These are phyloP conservation scores for Oligia strigilis DNA, from an alignment of 2,888 invertebrate genomes.

Conservation along the genomic window DNA sequence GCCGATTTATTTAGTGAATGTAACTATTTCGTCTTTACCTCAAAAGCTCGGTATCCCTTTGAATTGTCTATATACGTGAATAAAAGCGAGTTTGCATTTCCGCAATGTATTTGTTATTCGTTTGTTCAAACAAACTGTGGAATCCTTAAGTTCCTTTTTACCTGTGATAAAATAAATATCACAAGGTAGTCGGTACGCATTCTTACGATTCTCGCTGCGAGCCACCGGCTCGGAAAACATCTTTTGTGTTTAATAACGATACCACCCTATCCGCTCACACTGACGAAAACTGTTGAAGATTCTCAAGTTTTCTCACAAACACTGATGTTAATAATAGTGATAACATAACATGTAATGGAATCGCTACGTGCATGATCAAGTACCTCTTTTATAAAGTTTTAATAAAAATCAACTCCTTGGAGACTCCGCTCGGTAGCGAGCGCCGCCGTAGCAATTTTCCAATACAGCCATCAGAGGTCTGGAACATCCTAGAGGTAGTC, in stretches of 20 bases:
- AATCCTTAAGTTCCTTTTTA: constrained; percentile 83
- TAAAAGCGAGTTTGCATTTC: constrained; percentile 86
- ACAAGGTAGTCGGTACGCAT: constrained; percentile 82
- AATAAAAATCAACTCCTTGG: constrained; percentile 84
- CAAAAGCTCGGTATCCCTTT: constrained; percentile 82
- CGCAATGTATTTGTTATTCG: constrained; percentile 82
- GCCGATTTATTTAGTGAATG: constrained; percentile 61
- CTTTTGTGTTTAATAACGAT: constrained; percentile 77
- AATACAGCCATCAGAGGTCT: constrained; percentile 86
- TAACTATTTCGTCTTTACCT: constrained; percentile 77
- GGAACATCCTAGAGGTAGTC: constrained; percentile 84
- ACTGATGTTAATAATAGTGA: constrained; percentile 70
- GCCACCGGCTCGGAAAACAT: constrained; percentile 84
- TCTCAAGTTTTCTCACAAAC: constrained; percentile 60
- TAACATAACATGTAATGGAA: constrained; percentile 69
- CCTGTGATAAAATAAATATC: constrained; percentile 87
- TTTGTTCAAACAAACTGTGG: constrained; percentile 85
- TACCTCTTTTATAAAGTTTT: constrained; percentile 79
- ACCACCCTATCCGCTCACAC: constrained; percentile 39
- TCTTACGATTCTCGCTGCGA: constrained; percentile 79
- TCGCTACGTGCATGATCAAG: constrained; percentile 73
- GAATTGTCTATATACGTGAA: constrained; percentile 81
- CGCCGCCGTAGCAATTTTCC: constrained; percentile 84
- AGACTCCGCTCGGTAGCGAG: constrained; percentile 75
- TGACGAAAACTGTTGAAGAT: constrained; percentile 57